These are phyloP conservation scores for Cerastoderma edule DNA, from an alignment of 2,888 invertebrate species.

Conservation along the genomic window DNA sequence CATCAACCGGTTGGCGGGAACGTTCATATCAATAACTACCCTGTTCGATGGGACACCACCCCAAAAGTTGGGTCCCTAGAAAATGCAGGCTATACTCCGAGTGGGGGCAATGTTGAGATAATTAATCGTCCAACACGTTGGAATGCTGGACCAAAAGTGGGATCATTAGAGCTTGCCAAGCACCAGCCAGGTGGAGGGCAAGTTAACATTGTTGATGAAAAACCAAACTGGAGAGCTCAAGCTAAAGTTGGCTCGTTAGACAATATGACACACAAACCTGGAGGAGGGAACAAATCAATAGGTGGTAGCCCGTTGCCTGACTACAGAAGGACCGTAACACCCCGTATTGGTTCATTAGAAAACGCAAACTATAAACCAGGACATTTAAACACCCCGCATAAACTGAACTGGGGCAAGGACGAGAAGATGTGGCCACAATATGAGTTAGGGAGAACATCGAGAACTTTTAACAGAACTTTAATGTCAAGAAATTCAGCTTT, in stretches of 20 bases:
- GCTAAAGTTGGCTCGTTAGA: conserved; percentile 70
- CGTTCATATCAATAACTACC: conserved; percentile 52
- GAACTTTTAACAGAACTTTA: conserved; percentile 29
- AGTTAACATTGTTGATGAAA: conserved; percentile 52
- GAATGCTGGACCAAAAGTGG: conserved; percentile 68
- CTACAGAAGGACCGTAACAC: conserved; percentile 34
- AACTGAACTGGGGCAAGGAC: conserved; percentile 50
- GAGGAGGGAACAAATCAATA: conserved; percentile 67
- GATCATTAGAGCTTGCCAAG: conserved; percentile 67
- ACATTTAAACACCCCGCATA: conserved; percentile 26
- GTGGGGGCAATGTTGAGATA: conserved; percentile 67
- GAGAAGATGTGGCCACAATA: conserved; percentile 48
- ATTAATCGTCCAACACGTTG: conserved; percentile 62
- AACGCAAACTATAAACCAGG: conserved; percentile 52
- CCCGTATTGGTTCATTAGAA: conserved; percentile 50
- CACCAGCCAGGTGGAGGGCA: conserved; percentile 72
- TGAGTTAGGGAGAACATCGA: conserved; percentile 39
- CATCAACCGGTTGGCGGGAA: conserved; percentile 71
- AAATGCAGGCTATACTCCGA: conserved; percentile 64
- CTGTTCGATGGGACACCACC: conserved; percentile 40
- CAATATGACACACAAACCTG: conserved; percentile 68
- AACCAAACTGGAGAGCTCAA: conserved; percentile 37
- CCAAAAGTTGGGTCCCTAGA: conserved; percentile 71
- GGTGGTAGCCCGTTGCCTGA: conserved; percentile 34
- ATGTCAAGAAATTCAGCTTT: conserved; percentile 57